These are phyloP conservation scores for Lypha dubia DNA, from an alignment of 2,888 invertebrate species.

Conservation along the genomic window DNA sequence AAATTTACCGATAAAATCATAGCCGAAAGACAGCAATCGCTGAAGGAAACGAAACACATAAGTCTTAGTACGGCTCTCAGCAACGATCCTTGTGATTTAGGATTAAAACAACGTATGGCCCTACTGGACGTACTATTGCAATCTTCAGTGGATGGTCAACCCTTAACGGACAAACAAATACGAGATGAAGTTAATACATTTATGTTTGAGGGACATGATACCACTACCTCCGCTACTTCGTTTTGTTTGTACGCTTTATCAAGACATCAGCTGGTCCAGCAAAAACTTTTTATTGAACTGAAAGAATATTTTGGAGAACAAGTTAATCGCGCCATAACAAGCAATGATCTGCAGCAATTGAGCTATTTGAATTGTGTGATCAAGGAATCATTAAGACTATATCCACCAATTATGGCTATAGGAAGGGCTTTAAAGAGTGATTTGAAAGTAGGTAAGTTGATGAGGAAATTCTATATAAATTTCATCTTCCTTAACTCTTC, in stretches of 20 bases:
- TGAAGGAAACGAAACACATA: slow-evolving; percentile 9
- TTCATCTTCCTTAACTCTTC: not conserved
- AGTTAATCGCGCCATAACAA: slow-evolving; percentile 73
- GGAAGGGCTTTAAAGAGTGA: slow-evolving; percentile 85
- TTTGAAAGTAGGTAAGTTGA: slow-evolving; percentile 84
- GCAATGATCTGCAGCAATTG: slow-evolving; percentile 76
- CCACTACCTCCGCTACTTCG: slow-evolving; percentile 81
- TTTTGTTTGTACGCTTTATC: slow-evolving; percentile 80
- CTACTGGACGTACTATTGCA: slow-evolving; percentile 87
- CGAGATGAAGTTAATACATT: slow-evolving; percentile 89
- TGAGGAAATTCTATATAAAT: not conserved
- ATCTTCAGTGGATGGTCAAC: slow-evolving; percentile 84
- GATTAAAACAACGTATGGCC: slow-evolving; percentile 85
- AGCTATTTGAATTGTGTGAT: slow-evolving; percentile 86
- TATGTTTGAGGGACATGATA: slow-evolving; percentile 86
- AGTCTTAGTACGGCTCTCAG: not conserved
- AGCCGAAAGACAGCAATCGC: slow-evolving; percentile 57
- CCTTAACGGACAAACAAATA: slow-evolving; percentile 85
- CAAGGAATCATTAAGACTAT: slow-evolving; percentile 87
- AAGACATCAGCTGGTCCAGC: slow-evolving; percentile 78
- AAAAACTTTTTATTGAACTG: slow-evolving; percentile 79
- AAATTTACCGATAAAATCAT: slow-evolving; percentile 72
- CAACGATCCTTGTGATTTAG: slow-evolving; percentile 76
- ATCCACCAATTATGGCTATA: slow-evolving; percentile 87
- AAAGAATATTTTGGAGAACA: slow-evolving; percentile 76